Conservation (phyloP, 2,797 vertebrate genomes). For the Cyprinella venusta region DNA sequence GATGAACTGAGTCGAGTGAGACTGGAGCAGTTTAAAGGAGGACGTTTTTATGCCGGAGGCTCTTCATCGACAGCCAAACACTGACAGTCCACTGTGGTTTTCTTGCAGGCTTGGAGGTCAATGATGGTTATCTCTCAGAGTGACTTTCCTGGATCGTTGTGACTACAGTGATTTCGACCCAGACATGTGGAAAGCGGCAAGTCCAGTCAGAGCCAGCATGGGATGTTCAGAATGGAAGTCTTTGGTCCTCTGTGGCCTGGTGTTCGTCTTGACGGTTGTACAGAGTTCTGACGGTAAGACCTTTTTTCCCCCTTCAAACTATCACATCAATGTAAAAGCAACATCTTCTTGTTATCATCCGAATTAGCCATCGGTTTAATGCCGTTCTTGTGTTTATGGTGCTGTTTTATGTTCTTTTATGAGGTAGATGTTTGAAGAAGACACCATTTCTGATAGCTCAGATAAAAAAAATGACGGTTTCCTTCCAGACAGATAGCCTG, state of each 20-base stretch:
- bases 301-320: background rate
- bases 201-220: constrained; percentile 89
- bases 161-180: constrained; percentile 84
- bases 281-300: constrained; percentile 93
- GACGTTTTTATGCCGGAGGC: constrained; percentile 30
- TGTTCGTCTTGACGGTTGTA: constrained; percentile 91
- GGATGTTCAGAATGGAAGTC: constrained; percentile 93
- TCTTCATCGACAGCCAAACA: constrained; percentile 30
- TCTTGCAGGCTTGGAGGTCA: constrained; percentile 88
- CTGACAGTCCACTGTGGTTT: constrained; percentile 44
- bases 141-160: constrained; percentile 87
- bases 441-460: constrained; percentile 30
- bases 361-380: background rate
- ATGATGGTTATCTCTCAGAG: constrained; percentile 87
- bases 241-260: constrained; percentile 91
- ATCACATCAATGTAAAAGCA: background rate
- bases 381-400: background rate
- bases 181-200: constrained; percentile 86
- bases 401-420: background rate
- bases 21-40: constrained; percentile 53
- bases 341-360: background rate
- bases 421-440: constrained; percentile 7
- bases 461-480: constrained; percentile 44
- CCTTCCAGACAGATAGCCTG: constrained; percentile 41
- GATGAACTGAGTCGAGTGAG: constrained; percentile 41